A percentile compares a stretch with the other conserved stretches of the same genome.
Conservation (phyloP, 1,140 invertebrate genomes). For the Pseudachorutes palmiensis region DNA sequence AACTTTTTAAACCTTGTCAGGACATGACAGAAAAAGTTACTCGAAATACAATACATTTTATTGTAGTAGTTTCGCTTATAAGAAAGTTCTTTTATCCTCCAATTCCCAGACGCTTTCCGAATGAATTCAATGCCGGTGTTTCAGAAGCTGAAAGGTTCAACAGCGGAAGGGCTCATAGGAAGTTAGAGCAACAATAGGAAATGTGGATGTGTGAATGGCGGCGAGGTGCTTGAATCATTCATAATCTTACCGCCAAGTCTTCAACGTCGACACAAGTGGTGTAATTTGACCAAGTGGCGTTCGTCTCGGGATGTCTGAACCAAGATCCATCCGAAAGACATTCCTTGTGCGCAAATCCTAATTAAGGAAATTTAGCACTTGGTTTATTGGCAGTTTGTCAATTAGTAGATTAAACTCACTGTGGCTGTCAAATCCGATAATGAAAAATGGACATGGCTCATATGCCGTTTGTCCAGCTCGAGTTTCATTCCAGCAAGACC, state of each 20-base stretch:
- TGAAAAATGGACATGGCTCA: constrained; percentile 46
- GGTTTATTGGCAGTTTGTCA: not conserved
- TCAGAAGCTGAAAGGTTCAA: no score
- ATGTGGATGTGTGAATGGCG: no score
- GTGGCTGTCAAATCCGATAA: constrained; percentile 43
- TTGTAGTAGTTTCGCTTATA: not conserved
- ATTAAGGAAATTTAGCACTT: not conserved
- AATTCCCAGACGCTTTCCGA: no score
- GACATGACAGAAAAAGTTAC: constrained; percentile 7
- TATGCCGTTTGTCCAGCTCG: constrained; percentile 44
- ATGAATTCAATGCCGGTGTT: no score
- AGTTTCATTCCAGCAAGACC: constrained; percentile 51
- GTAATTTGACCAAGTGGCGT: constrained; percentile 48
- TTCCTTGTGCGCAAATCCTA: constrained; percentile 37
- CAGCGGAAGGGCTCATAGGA: no score
- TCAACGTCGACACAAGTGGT: constrained; percentile 47
- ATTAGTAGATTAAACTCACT: constrained; percentile 38
- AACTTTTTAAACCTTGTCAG: not conserved
- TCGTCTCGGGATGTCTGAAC: constrained; percentile 44
- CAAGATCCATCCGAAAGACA: constrained; percentile 46
- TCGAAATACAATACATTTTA: not conserved
- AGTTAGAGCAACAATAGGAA: no score
- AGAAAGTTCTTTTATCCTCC: not conserved
- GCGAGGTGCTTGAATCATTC: not conserved
- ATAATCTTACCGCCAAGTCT: constrained; percentile 40